These are phyloP conservation scores for Hafferia zeledoni DNA, from an alignment of 2,797 vertebrate genomes.

Conservation along the genomic window DNA sequence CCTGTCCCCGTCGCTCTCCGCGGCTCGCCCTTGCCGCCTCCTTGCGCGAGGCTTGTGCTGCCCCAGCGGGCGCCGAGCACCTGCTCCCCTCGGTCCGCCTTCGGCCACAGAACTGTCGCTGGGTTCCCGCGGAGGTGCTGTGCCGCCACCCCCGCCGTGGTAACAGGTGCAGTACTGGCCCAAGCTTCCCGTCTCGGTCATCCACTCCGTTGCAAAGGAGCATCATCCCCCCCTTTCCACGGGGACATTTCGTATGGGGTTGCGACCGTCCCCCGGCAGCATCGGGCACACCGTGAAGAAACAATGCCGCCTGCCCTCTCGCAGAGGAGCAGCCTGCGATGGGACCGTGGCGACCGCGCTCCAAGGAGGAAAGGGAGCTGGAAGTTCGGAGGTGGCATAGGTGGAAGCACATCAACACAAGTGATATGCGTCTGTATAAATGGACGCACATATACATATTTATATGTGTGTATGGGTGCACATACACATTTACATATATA, in stretches of 20 bases:
- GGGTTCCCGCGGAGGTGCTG: not conserved
- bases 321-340: not conserved
- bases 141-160: not conserved
- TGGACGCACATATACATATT: too few relatives aligned
- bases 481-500: too few relatives aligned
- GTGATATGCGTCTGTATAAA: not conserved
- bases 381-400: not conserved
- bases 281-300: not conserved
- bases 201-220: not conserved
- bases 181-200: not conserved
- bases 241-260: not conserved
- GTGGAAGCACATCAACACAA: not conserved
- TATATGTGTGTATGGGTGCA: too few relatives aligned
- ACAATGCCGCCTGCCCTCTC: not conserved
- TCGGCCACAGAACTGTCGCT: not conserved
- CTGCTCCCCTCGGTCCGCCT: not conserved
- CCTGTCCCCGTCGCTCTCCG: not conserved
- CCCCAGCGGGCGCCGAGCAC: not conserved
- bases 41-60: not conserved
- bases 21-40: not conserved
- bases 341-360: not conserved
- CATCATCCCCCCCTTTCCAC: not conserved
- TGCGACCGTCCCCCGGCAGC: too few relatives aligned
- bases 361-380: not conserved
- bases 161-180: constrained; percentile 12